These are phyloP conservation scores for Argya squamiceps DNA, from an alignment of 2,797 vertebrate genomes.

Conservation along the genomic window DNA sequence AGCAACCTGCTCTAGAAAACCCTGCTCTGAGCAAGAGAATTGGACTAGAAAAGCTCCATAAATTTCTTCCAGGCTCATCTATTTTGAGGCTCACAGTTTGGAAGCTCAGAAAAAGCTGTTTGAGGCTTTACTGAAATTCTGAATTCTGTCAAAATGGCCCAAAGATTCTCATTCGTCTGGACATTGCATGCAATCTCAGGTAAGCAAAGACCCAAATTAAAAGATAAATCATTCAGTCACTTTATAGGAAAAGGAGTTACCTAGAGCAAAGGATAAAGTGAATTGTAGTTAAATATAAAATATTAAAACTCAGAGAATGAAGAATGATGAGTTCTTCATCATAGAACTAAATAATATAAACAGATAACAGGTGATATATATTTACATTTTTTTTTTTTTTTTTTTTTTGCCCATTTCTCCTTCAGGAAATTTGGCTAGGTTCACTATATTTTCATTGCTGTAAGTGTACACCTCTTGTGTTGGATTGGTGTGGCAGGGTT, in stretches of 20 bases:
- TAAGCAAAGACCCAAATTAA: background rate
- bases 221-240: background rate
- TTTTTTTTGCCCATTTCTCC: background rate
- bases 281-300: background rate
- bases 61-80: background rate
- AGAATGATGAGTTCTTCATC: background rate
- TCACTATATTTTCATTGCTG: background rate
- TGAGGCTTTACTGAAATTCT: background rate
- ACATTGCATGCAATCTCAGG: background rate
- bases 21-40: background rate
- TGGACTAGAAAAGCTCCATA: background rate
- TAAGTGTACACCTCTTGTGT: background rate
- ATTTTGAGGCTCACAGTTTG: background rate
- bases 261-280: background rate
- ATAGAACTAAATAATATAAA: background rate
- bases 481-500: background rate
- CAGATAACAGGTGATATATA: background rate
- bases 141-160: background rate
- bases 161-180: background rate
- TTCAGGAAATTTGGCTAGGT: background rate
- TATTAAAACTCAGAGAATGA: background rate
- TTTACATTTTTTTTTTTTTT: background rate
- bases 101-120: background rate
- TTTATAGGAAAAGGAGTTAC: background rate
- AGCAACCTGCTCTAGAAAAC: background rate